A percentile compares a stretch with the other conserved stretches of the same genome.
Evolutionary conservation across 2,113 vertebrate genomes (phyloP).

Genomic region (Actinemys pallida): DNA sequence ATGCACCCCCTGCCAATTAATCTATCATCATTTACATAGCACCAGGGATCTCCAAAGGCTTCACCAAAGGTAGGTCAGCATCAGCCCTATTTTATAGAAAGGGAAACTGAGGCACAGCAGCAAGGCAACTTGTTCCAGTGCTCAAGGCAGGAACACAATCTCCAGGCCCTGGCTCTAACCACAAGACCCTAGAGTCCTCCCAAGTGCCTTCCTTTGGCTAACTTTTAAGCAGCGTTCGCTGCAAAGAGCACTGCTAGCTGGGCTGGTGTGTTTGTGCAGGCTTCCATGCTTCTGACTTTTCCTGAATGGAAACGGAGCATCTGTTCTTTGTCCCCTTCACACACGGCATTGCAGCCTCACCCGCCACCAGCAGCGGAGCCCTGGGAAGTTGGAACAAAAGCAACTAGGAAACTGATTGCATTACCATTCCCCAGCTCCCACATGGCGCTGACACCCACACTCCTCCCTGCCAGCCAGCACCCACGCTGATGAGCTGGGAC

Average conservation of each 20-base stretch:
- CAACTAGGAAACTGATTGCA: not conserved
- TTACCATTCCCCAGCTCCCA: slow-evolving; percentile 16
- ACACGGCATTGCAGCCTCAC: not conserved
- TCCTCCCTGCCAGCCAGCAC: not conserved
- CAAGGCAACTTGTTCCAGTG: accelerated
- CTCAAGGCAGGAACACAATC: not conserved
- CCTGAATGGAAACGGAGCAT: not conserved
- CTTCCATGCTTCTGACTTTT: not conserved
- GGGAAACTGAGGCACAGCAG: not conserved
- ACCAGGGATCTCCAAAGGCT: not conserved
- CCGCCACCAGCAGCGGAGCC: not conserved
- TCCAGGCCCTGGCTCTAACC: not conserved
- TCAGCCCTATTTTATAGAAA: not conserved
- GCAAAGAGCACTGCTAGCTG: not conserved
- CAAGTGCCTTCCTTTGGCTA: not conserved
- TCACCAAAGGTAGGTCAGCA: not conserved
- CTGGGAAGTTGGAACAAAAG: not conserved
- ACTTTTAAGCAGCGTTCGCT: accelerated
- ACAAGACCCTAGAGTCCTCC: not conserved
- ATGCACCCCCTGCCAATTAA: not conserved
- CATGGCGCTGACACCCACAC: not conserved
- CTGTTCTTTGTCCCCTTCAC: not conserved
- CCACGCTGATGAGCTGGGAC: not conserved
- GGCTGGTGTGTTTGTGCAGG: not conserved
- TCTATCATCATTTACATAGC: not conserved